Percentiles rank a stretch among this genome's conserved stretches.
phyloP scores from a whole-genome alignment of 2,113 vertebrate genomes.

The Tor tambroides region DNA sequence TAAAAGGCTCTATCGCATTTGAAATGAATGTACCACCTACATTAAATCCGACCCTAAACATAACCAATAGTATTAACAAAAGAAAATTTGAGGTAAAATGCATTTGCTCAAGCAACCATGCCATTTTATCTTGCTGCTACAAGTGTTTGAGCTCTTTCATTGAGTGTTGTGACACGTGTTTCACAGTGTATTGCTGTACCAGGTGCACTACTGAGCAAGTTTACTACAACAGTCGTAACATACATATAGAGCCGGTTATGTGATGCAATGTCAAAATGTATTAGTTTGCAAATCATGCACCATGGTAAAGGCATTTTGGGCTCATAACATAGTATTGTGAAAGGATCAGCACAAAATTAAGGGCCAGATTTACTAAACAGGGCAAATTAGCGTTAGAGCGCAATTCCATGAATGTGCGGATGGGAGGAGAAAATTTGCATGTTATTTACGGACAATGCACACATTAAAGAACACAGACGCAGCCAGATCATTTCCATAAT shows the following conservation, averaged over 20 bases:
- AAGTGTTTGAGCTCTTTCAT: not conserved
- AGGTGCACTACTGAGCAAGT: not conserved
- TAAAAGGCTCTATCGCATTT: too few species aligned
- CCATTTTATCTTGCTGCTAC: not conserved
- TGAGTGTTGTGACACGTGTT: not conserved
- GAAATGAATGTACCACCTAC: too few species aligned
- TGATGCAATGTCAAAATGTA: not conserved
- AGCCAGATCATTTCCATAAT: too few species aligned
- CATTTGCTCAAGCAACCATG: too few species aligned
- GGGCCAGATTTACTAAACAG: too few species aligned
- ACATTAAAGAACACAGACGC: too few species aligned
- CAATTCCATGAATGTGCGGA: too few species aligned
- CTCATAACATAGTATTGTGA: not conserved
- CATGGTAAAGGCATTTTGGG: not conserved
- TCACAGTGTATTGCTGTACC: not conserved
- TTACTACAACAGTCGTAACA: not conserved
- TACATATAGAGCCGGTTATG: not conserved
- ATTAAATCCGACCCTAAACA: not conserved
- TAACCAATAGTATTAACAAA: too few species aligned
- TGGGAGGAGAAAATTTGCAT: too few species aligned
- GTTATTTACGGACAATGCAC: too few species aligned
- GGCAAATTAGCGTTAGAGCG: too few species aligned
- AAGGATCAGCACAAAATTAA: too few species aligned
- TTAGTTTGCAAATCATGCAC: not conserved
- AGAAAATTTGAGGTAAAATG: not conserved